Conservation (phyloP, 2,113 vertebrate genomes). For the Lates calcarifer region DNA sequence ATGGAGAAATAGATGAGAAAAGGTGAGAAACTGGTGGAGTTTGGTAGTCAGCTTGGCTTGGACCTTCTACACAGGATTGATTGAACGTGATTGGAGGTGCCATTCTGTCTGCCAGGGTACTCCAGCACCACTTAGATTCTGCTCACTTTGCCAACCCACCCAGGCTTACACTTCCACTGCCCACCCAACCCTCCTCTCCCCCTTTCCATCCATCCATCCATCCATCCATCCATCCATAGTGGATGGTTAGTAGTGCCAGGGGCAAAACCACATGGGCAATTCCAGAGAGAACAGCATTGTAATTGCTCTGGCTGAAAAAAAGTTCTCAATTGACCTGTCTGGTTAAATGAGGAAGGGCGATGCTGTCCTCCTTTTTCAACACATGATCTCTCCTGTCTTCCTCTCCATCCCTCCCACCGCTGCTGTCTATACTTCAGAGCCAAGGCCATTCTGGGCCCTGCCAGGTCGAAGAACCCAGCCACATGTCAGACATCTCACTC, state of each 20-base stretch:
- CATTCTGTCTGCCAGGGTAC: conserved; percentile 67
- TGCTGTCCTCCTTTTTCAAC: conserved; percentile 34
- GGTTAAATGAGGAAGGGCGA: conserved; percentile 60
- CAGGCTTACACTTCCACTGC: conserved; percentile 45
- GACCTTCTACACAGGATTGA: conserved; percentile 57
- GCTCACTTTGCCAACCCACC: conserved; percentile 62
- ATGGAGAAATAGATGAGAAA: conserved; percentile 15
- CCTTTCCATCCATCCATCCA: conserved; percentile 27
- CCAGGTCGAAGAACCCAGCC: conserved; percentile 69
- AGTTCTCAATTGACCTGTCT: conserved; percentile 53
- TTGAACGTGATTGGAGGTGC: conserved; percentile 71
- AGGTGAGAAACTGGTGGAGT: conserved; percentile 33
- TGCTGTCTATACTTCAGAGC: conserved; percentile 43
- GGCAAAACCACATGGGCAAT: conserved; percentile 40
- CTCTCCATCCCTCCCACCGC: conserved; percentile 34
- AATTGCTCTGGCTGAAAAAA: conserved; percentile 37
- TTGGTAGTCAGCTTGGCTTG: conserved; percentile 23
- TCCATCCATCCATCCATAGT: conserved; percentile 33
- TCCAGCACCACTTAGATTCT: conserved; percentile 63
- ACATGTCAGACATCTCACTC: conserved; percentile 70
- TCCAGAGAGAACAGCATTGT: conserved; percentile 39
- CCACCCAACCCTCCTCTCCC: conserved; percentile 25
- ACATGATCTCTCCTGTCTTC: conserved; percentile 43
- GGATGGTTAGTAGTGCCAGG: too few relatives aligned
- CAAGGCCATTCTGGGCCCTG: conserved; percentile 61